A percentile compares a stretch with the other conserved stretches of the same genome.
Evolutionary conservation across 2,888 invertebrate species (phyloP).

Genomic region (Cynaeus angustus): DNA sequence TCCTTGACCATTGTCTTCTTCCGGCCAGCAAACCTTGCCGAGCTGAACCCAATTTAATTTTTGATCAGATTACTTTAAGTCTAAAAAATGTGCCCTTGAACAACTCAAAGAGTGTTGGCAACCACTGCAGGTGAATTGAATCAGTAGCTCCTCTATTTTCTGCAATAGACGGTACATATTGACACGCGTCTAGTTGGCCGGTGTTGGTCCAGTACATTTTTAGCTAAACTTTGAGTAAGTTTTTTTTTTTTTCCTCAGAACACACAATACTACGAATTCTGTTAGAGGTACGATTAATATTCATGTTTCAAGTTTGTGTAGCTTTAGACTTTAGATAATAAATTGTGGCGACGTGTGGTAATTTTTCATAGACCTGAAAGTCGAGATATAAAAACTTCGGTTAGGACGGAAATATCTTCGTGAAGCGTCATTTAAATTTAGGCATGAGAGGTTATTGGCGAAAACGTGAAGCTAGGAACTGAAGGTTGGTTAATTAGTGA

Average conservation of each 20-base stretch:
- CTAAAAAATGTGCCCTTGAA: slow-evolving; percentile 26
- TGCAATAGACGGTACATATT: slow-evolving; percentile 50
- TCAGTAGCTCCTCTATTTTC: slow-evolving; percentile 57
- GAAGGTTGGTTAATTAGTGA: slow-evolving; percentile 8
- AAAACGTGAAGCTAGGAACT: background rate
- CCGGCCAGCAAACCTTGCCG: no score
- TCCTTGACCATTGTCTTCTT: no score
- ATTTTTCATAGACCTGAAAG: slow-evolving; percentile 11
- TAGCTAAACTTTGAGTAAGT: slow-evolving; percentile 42
- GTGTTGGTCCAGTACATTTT: slow-evolving; percentile 55
- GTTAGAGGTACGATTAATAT: no score
- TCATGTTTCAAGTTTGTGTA: background rate
- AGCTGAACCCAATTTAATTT: no score
- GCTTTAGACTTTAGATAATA: background rate
- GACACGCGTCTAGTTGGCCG: slow-evolving; percentile 53
- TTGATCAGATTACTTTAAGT: no score
- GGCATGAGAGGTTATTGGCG: slow-evolving; percentile 13
- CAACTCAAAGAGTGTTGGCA: slow-evolving; percentile 53
- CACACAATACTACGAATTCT: slow-evolving; percentile 12
- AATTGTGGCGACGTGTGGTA: background rate
- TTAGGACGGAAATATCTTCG: slow-evolving; percentile 6
- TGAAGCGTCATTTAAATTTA: slow-evolving; percentile 19
- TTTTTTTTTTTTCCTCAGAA: background rate
- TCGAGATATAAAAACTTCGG: slow-evolving; percentile 2
- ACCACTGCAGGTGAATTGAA: slow-evolving; percentile 69